phyloP scores from a whole-genome alignment of 2,888 invertebrate species.

The Nomada lathburiana region DNA sequence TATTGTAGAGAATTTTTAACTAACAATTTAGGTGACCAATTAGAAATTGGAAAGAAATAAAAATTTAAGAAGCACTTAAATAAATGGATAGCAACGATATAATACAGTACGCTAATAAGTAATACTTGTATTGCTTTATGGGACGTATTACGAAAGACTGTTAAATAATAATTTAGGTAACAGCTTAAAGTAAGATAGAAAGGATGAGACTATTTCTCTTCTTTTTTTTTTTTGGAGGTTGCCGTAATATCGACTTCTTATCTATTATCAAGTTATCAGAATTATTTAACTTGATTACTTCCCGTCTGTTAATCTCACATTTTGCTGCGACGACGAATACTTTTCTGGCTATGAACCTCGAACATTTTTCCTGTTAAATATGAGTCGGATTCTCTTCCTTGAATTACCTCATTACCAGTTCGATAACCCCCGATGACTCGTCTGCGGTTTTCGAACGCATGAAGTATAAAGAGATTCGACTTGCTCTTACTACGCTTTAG shows the following conservation, averaged over 20 bases:
- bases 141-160: neutral
- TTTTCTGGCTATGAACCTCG: neutral
- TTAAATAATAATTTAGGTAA: conserved; percentile 5
- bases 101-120: neutral
- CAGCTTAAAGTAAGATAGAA: neutral
- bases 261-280: conserved; percentile 41
- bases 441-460: neutral
- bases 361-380: neutral
- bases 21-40: neutral
- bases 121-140: neutral
- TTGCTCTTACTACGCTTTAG: neutral
- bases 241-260: conserved; percentile 24
- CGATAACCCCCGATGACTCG: conserved; percentile 18
- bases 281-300: conserved; percentile 30
- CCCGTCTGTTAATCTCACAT: conserved; percentile 7
- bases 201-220: neutral
- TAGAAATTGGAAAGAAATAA: neutral
- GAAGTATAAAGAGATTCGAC: neutral
- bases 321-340: neutral
- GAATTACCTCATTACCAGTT: conserved; percentile 14
- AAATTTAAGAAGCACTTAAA: neutral
- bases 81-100: neutral
- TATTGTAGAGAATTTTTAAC: neutral
- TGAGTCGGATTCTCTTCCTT: neutral
- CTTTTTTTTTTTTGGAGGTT: neutral